phyloP scores from a whole-genome alignment of 2,888 invertebrate species.

The Ditylenchus weischeri region DNA sequence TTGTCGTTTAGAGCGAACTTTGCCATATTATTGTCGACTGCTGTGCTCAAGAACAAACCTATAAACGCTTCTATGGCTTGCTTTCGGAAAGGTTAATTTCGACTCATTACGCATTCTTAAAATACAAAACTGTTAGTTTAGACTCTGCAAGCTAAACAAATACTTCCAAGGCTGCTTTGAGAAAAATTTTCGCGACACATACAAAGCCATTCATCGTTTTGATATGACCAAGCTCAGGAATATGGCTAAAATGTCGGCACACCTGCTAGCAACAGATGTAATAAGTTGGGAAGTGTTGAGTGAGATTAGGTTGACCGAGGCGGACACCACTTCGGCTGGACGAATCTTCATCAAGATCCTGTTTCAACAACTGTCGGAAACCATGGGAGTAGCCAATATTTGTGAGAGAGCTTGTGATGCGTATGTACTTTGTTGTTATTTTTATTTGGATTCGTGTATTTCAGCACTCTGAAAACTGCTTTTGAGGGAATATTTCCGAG shows the following conservation, averaged over 20 bases:
- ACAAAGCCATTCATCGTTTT: conserved; percentile 82
- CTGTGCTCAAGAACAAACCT: conserved; percentile 95
- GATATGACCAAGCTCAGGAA: conserved; percentile 92
- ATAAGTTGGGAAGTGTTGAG: conserved; percentile 67
- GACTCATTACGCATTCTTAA: not conserved
- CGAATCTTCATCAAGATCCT: conserved; percentile 95
- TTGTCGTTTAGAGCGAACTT: conserved; percentile 69
- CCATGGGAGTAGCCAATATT: conserved; percentile 86
- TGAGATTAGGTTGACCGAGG: conserved; percentile 86
- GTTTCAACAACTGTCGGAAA: conserved; percentile 87
- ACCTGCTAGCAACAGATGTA: conserved; percentile 77
- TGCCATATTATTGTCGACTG: conserved; percentile 99
- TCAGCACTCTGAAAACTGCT: not conserved
- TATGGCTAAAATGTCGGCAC: conserved; percentile 93
- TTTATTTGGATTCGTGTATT: not conserved
- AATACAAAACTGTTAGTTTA: not conserved
- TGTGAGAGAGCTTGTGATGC: conserved; percentile 85
- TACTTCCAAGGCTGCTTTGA: conserved; percentile 89
- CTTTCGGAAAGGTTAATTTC: conserved; percentile 71
- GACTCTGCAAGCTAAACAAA: conserved; percentile 85
- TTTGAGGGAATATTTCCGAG: conserved; percentile 7
- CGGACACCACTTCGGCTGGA: conserved; percentile 94
- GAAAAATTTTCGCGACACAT: conserved; percentile 89
- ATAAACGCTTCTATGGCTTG: conserved; percentile 94
- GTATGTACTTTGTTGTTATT: conserved; percentile 61